Evolutionary conservation across 2,888 invertebrate species (phyloP), one percentile per base, ranked within the genome.

Genomic region (Dolomedes plantarius): DNA sequence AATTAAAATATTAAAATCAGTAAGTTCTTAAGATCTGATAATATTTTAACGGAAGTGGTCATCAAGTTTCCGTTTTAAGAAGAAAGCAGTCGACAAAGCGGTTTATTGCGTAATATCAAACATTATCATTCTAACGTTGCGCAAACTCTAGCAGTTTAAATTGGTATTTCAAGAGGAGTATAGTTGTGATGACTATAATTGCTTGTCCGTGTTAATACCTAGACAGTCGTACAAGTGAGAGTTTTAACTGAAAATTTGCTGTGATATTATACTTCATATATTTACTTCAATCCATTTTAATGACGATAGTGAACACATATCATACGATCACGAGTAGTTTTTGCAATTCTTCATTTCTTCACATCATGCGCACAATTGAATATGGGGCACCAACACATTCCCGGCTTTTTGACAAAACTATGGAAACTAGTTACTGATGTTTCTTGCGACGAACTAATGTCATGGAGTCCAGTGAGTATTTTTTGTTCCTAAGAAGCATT

Each of bases 371-470:
- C 74, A 79, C 85, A 75, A 78, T 86, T 79, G 85, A 86, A 79
- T 79, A 86, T 86, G 85, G 78, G 68, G 67, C 78, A 65, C 71
- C 73, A 19, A 73, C 83, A 56, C 83, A 85, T 91, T 96, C 97
- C 98, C 90, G 97, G 97, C 29, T 98, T 98, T 93, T 93, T 98
- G 90, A 95, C 95, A 75, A 98, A 98, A 92, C 93, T 98, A 87
- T 98, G 98, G 98, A 95, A 95, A 91, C 94, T 98, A 91, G 97
- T 98, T 46, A 97, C 97, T 91, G 97, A 98, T 93, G 94, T 95
- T 27, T 94, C 94, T 90, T 97, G 96, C 71, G 95, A 98, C 93
- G 94, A 97, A 92, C 93, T 98, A 90, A 98, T 98, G 91, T 95
- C 94, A 91, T 98, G 98, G 98, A 95, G 95, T 91, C 93, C 94